phyloP scores from a whole-genome alignment of 2,113 vertebrate species.

The Crotalus viridis region DNA sequence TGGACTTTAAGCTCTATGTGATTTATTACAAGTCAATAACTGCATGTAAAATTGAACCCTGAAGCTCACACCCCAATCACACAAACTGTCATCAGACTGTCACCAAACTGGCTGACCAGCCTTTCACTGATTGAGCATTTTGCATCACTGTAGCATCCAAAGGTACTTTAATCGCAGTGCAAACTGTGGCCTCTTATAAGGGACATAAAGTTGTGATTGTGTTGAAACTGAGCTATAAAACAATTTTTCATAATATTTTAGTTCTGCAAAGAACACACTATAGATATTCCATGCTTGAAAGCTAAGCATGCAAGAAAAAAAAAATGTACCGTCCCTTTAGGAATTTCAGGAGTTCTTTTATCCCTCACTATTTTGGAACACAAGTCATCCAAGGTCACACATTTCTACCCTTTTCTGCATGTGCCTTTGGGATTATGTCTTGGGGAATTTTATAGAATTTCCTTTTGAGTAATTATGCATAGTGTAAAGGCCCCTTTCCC shows the following conservation, averaged over 20 bases:
- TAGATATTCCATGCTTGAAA: slow-evolving; percentile 7
- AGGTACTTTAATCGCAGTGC: background rate
- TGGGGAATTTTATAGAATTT: background rate
- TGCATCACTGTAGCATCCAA: background rate
- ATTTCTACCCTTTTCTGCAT: background rate
- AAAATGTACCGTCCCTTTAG: background rate
- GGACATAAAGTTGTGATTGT: background rate
- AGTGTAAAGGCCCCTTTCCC: background rate
- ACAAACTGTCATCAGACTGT: background rate
- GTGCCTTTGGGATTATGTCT: background rate
- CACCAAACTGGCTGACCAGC: background rate
- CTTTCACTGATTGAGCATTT: background rate
- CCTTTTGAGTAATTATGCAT: background rate
- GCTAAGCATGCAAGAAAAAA: background rate
- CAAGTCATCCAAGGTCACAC: background rate
- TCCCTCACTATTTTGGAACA: background rate
- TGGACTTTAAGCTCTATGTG: background rate
- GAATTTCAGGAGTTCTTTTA: background rate
- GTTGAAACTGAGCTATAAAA: background rate
- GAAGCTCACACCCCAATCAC: background rate
- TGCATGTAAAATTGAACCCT: background rate
- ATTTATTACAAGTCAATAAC: background rate
- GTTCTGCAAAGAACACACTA: background rate
- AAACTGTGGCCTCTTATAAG: background rate
- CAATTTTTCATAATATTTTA: background rate